Evolutionary conservation across 2,888 invertebrate genomes (phyloP).

Genomic region (Caenorhabditis sulstoni): DNA sequence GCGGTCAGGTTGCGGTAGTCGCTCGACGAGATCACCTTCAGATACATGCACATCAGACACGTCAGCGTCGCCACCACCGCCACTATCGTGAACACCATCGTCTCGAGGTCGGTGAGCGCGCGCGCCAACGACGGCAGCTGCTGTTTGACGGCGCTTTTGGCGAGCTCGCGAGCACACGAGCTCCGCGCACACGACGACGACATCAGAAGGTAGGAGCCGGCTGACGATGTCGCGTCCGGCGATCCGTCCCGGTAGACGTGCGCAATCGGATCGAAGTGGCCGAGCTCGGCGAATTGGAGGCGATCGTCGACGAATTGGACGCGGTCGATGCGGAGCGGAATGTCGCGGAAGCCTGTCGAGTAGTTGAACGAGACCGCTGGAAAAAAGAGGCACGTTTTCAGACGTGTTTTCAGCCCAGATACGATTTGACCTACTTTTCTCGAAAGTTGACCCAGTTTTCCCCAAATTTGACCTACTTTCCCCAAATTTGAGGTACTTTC

Average conservation of each 20-base stretch:
- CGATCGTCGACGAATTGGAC: conserved; percentile 64
- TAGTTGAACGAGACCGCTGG: conserved; percentile 68
- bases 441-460: too few species aligned
- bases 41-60: conserved; percentile 75
- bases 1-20: conserved; percentile 73
- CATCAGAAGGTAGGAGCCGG: conserved; percentile 56
- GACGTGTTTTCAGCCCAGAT: too few species aligned
- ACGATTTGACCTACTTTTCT: too few species aligned
- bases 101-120: conserved; percentile 62
- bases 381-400: too few species aligned
- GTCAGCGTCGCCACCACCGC: conserved; percentile 68
- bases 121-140: conserved; percentile 62
- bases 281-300: conserved; percentile 67
- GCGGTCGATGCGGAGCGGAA: conserved; percentile 65
- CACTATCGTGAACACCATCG: conserved; percentile 67
- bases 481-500: too few species aligned
- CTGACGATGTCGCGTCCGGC: conserved; percentile 21
- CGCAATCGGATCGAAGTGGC: conserved; percentile 58
- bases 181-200: conserved; percentile 62
- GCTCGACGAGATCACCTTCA: conserved; percentile 67
- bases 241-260: conserved; percentile 22
- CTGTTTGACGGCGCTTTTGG: conserved; percentile 57
- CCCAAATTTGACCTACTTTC: too few species aligned
- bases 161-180: conserved; percentile 63
- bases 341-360: conserved; percentile 66